Percentiles rank a stretch among this genome's conserved stretches.
Evolutionary conservation across 2,888 invertebrate species (phyloP).

Genomic region (Eupithecia abbreviata): DNA sequence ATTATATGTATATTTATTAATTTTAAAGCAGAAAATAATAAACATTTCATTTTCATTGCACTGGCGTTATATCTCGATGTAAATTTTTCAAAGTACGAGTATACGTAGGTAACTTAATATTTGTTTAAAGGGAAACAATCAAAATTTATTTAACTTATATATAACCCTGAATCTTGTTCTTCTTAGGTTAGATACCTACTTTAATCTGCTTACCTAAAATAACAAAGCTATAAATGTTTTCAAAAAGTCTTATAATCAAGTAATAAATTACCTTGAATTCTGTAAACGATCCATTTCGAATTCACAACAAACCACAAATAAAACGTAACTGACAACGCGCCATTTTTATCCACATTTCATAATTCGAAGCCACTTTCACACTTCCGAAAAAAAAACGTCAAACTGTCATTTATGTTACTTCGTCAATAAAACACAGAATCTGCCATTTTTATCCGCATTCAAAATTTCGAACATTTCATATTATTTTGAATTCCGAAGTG

Average conservation of each 20-base stretch:
- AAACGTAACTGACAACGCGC: background rate
- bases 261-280: background rate
- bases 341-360: constrained; percentile 6
- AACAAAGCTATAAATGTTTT: background rate
- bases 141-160: background rate
- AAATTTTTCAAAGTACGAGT: no score
- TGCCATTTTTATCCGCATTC: background rate
- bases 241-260: background rate
- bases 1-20: background rate
- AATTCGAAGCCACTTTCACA: background rate
- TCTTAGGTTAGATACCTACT: background rate
- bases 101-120: no score
- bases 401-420: constrained; percentile 1
- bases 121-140: no score
- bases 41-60: no score
- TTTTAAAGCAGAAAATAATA: no score
- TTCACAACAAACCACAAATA: constrained; percentile 2
- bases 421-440: background rate
- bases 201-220: no score
- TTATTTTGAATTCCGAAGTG: background rate
- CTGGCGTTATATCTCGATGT: no score
- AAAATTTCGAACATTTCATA: background rate
- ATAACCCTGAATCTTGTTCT: background rate
- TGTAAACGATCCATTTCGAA: background rate
- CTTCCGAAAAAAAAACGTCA: background rate